phyloP scores from a whole-genome alignment of 2,113 vertebrate species.

The Apistogramma diplotaenia region DNA sequence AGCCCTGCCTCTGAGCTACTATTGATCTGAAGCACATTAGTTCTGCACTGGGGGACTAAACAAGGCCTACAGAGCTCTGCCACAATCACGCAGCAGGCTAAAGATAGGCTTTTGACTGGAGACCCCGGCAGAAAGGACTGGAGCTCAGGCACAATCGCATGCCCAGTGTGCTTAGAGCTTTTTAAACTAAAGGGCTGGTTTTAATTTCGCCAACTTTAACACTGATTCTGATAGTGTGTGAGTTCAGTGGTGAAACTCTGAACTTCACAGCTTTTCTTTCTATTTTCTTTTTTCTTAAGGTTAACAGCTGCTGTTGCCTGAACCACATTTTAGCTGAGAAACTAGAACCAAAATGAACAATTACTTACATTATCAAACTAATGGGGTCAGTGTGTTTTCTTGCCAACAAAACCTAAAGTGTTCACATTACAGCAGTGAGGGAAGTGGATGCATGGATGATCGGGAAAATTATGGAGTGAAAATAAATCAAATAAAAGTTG shows the following conservation, averaged over 20 bases:
- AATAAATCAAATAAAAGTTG: neutral
- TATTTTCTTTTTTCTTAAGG: neutral
- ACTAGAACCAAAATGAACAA: neutral
- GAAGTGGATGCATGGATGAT: neutral
- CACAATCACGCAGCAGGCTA: conserved; percentile 61
- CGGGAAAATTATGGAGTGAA: neutral
- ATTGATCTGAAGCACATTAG: conserved; percentile 70
- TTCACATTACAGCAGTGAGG: neutral
- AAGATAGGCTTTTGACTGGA: conserved; percentile 62
- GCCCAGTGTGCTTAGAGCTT: neutral
- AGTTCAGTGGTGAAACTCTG: neutral
- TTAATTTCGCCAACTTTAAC: neutral
- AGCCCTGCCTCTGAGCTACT: conserved; percentile 58
- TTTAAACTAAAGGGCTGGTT: neutral
- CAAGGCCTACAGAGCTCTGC: conserved; percentile 53
- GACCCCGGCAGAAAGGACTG: conserved; percentile 36
- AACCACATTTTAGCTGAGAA: neutral
- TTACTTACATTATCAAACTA: neutral
- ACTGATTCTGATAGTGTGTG: neutral
- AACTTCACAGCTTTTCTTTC: neutral
- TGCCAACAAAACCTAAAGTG: neutral
- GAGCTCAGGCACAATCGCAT: neutral
- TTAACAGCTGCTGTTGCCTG: neutral
- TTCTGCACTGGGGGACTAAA: conserved; percentile 65
- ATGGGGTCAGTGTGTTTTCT: neutral